phyloP scores from a whole-genome alignment of 2,113 vertebrate species.

The Phocoena sinus region DNA sequence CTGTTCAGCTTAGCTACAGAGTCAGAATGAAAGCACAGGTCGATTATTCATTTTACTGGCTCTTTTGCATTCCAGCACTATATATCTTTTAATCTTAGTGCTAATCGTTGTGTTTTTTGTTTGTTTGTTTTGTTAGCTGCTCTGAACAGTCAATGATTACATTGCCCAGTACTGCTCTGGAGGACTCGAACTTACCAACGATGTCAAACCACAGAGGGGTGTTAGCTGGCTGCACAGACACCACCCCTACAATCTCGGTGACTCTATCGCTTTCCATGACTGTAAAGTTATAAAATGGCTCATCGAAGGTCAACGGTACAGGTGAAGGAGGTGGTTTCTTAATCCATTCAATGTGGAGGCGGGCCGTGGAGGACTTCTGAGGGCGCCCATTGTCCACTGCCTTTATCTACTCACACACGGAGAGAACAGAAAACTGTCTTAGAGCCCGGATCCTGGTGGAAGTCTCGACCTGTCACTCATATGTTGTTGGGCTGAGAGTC shows the following conservation, averaged over 20 bases:
- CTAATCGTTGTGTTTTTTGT: background rate
- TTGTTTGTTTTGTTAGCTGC: slow-evolving; percentile 42
- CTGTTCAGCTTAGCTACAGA: slow-evolving; percentile 83
- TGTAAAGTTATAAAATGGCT: slow-evolving; percentile 96
- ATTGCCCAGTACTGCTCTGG: background rate
- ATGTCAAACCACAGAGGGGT: slow-evolving; percentile 95
- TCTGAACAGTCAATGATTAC: background rate
- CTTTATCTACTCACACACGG: slow-evolving; percentile 87
- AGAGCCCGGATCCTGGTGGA: background rate
- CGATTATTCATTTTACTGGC: slow-evolving; percentile 70
- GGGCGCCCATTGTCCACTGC: slow-evolving; percentile 96
- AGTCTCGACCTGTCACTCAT: background rate
- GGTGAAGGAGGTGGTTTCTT: slow-evolving; percentile 83
- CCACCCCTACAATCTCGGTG: slow-evolving; percentile 94
- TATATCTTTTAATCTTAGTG: slow-evolving; percentile 41
- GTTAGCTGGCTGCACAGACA: slow-evolving; percentile 90
- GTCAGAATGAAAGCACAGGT: slow-evolving; percentile 80
- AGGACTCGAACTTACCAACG: slow-evolving; percentile 85
- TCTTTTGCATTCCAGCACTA: slow-evolving; percentile 72
- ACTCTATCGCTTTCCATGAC: slow-evolving; percentile 95
- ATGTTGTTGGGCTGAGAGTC: background rate
- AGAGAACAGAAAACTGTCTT: slow-evolving; percentile 50
- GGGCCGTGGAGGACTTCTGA: slow-evolving; percentile 92
- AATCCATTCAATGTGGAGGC: slow-evolving; percentile 97
- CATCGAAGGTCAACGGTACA: slow-evolving; percentile 87